Conservation (phyloP, 2,797 vertebrate species). For the Anas capensis region DNA sequence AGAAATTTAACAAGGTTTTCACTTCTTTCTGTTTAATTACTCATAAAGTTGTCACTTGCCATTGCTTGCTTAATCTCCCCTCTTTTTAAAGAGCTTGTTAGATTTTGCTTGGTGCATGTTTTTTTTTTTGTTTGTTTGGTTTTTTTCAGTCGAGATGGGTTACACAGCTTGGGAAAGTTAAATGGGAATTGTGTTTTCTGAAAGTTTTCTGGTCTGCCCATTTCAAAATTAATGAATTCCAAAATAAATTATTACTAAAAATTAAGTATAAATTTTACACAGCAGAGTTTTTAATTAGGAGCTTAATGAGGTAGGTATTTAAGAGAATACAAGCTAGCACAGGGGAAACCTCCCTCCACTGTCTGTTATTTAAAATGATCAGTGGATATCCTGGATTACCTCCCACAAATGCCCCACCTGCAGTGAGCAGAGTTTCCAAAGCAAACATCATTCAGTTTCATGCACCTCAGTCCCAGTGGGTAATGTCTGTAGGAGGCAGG, state of each 20-base stretch:
- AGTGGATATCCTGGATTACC: background rate
- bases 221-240: conserved; percentile 27
- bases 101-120: background rate
- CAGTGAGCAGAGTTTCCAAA: background rate
- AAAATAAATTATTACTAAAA: conserved; percentile 19
- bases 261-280: background rate
- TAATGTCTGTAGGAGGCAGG: background rate
- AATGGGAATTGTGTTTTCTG: conserved; percentile 19
- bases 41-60: background rate
- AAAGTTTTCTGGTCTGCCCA: background rate
- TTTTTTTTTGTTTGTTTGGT: background rate
- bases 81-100: background rate
- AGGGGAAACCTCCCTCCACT: background rate
- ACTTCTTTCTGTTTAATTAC: background rate
- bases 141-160: background rate
- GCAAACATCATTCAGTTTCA: background rate
- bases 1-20: background rate
- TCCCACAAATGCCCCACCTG: rapidly evolving
- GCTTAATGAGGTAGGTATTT: background rate
- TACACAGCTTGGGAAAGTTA: background rate
- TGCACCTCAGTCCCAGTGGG: rapidly evolving
- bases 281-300: background rate
- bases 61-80: background rate
- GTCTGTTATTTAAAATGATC: background rate
- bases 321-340: background rate